phyloP scores from a whole-genome alignment of 2,113 vertebrate species.

The Telmatochromis sp. region DNA sequence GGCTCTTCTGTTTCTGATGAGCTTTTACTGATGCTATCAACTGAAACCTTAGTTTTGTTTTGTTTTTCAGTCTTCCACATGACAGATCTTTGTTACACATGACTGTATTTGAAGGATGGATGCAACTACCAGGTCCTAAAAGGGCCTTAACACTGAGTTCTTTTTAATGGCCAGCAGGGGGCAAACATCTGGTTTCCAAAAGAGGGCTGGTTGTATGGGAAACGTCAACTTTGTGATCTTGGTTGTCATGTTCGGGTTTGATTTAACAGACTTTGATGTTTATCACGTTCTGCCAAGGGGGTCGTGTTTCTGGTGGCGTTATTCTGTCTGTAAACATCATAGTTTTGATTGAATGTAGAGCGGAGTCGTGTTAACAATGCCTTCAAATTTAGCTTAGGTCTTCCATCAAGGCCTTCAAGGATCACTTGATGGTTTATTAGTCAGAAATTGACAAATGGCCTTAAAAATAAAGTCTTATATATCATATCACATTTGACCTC shows the following conservation, averaged over 20 bases:
- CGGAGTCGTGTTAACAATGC: background rate
- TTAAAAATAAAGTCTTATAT: background rate
- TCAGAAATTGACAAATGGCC: background rate
- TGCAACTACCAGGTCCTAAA: background rate
- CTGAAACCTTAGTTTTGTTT: background rate
- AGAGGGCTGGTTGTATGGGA: fast-evolving
- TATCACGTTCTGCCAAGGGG: background rate
- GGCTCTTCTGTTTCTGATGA: background rate
- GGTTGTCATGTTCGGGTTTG: background rate
- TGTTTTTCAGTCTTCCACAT: background rate
- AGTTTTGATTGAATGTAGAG: background rate
- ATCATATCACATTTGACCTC: background rate
- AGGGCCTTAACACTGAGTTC: fast-evolving
- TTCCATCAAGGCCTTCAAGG: background rate
- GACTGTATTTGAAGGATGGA: background rate
- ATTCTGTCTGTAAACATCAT: background rate
- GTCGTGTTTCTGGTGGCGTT: background rate
- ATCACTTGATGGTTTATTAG: background rate
- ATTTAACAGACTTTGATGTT: background rate
- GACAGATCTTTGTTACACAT: background rate
- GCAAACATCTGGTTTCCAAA: background rate
- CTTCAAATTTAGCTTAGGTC: background rate
- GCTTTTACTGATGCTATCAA: background rate
- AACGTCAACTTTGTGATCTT: background rate
- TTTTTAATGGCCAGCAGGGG: background rate